Evolutionary conservation across 2,113 vertebrate genomes (phyloP), one percentile per base, ranked within the genome.

Genomic region (Chaenogobius annularis): DNA sequence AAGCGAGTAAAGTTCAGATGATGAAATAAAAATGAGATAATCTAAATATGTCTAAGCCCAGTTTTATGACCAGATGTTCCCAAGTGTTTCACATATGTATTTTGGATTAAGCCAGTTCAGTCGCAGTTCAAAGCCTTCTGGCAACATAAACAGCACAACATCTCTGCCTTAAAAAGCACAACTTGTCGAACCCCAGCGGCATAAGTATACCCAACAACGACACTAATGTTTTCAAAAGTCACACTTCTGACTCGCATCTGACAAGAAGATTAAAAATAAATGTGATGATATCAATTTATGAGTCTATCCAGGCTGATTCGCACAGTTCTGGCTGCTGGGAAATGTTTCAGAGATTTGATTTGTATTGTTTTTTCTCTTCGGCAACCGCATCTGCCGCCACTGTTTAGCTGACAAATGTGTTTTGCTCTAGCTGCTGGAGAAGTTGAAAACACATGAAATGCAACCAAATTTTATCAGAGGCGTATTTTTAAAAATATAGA

Each of bases 21-120:
- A 50, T 72, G 35, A 69, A 4, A 52, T 67, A 15, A 74, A 83
- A 58, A 75, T 47, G 71, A 58, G 50, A 55, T 31, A 20, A 37
- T 64, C 73, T 62, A 37, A 66, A 54, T 44, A 5, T 10, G 17
- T 19, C 12, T 19, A 23, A 62, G 63, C 37, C 26, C 63, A 20
- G 22, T 54, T 26, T 40, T 64, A 35, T 47, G 63, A 37, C 66
- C 54, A 31, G 11, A 14, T 43, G 23, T 22, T 14, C 23, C 35
- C 17, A 40, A 13, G 22, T 47, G 59, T 73, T 56, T 43, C 58
- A 22, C 64, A 67, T 66, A 70, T 37, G 40, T 59, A n/a, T 77
- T 56, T 63, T 62, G 43, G 56, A 22, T 6, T 61, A 17, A 52
- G n/a, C 14, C 11, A 37, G 72, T 78, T 84, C 66, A 73, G n/a